phyloP scores from a whole-genome alignment of 2,888 invertebrate genomes.

The Oxyscelio sp. region DNA sequence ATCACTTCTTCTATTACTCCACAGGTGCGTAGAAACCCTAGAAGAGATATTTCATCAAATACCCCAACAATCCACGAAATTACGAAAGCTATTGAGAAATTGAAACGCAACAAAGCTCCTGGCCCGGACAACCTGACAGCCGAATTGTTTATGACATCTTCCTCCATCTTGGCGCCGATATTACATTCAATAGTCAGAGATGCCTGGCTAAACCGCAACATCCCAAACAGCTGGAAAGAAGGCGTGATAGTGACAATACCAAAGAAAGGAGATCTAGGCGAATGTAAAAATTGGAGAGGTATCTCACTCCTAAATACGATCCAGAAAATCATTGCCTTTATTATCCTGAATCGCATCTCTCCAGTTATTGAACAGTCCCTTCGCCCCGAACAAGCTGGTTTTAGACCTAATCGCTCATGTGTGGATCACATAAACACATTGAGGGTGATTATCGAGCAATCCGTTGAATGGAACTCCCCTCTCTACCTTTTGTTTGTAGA shows the following conservation, averaged over 20 bases:
- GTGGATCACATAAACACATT: slow-evolving; percentile 25
- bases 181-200: background rate
- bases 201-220: slow-evolving; percentile 1
- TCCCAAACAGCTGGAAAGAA: slow-evolving; percentile 14
- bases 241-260: slow-evolving; percentile 29
- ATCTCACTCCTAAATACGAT: slow-evolving; percentile 35
- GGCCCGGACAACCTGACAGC: slow-evolving; percentile 6
- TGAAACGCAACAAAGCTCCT: slow-evolving; percentile 19
- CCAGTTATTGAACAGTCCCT: background rate
- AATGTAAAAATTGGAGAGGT: too few species aligned
- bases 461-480: too few species aligned
- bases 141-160: slow-evolving; percentile 11
- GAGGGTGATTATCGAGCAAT: too few species aligned
- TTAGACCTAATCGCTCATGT: slow-evolving; percentile 11
- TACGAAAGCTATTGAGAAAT: slow-evolving; percentile 1
- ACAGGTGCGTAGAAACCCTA: too few species aligned
- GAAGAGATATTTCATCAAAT: background rate
- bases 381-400: slow-evolving; percentile 18
- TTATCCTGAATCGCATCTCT: slow-evolving; percentile 4
- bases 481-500: slow-evolving; percentile 29
- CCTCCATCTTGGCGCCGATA: background rate
- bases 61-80: slow-evolving; percentile 7
- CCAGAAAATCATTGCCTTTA: slow-evolving; percentile 23
- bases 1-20: too few species aligned
- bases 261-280: slow-evolving; percentile 30